Evolutionary conservation across 2,113 vertebrate genomes (phyloP), one percentile per base, ranked within the genome.

Genomic region (Strigops habroptila): DNA sequence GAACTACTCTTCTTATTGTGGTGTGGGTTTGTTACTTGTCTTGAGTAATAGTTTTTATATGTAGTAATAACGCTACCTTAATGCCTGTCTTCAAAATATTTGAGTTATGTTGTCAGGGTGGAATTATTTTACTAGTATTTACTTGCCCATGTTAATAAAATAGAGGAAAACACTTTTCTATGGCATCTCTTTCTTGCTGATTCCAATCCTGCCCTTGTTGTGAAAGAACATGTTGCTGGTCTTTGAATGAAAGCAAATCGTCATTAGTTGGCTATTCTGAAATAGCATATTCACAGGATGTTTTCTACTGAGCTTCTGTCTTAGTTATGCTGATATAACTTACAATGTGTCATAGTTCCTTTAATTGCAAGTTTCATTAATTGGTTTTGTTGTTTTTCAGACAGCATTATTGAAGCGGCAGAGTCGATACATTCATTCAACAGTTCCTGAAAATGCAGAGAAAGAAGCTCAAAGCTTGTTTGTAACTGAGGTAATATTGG

Each of bases 381-480:
- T 49, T 80, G 74, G 55, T 86, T 67, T 83, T 73, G 84, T 95
- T 93, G 88, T 75, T 96, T 93, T 68, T 41, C 97, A 99, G 99
- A 99, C 98, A 46, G 98, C 98, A 27, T 98, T 98, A 71, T 53
- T 99, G 97, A 98, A 98, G 78, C 98, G 99, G 7, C 99, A 99
- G 86, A 98, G 98, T 78, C 98, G 99, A 53, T 99, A 99, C 8
- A n/a, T 98, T 35, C 98, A 88, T 91, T 98, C 99, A n/a, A 99
- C 99, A 1, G 98, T 99, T 94, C 99, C 99, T 78, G 98, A 98
- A 53, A 98, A 99, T 7, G 99, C 99, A 23, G 98, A 98, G 91
- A 98, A 98, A 86, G 99, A 99, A 51, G 99, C 99, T 22, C 98
- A 99, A 86, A 99, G 98, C 94, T 97, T 99, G 59, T 99, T 99